Evolutionary conservation across 2,113 vertebrate genomes (phyloP), one percentile per base, ranked within the genome.

Genomic region (Ptychochromis oligacanthus): DNA sequence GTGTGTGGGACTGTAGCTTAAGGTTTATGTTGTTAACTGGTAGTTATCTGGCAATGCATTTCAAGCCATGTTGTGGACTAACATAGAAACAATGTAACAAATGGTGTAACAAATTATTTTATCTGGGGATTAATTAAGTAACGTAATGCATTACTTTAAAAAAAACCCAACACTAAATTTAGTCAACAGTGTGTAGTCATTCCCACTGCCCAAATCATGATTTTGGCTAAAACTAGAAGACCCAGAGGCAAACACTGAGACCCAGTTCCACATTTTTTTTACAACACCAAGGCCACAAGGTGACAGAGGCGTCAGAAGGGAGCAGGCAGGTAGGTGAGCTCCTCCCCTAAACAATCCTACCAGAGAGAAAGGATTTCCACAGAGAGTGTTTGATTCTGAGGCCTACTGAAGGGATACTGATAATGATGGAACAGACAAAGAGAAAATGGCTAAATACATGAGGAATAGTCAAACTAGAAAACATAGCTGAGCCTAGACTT

Each of bases 391-490:
- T 70, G 17, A 70, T 70, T 70, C 65, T 18, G 17, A 70, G 18
- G 65, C 43, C 17, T 72, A 72, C 43, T n/a, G 2, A 72, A 72
- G 31, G 46, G 24, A 54, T 43, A 54, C 67, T 54, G 46, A 72
- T 72, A 72, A 72, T 54, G 67, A 31, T 6, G 54, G 46, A 20
- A 26, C 26, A 72, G 46, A 54, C 6, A 13, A 72, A 26, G 17
- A 26, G 0, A 1, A 72, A 72, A 52, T 54, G 46, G 67, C n/a
- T 72, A 72, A 72, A 54, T 31, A 72, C 18, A 31, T n/a, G 67
- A 72, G 67, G 6, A 72, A 54, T 72, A 72, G 43, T 72, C 17
- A 72, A 72, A 72, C 46, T 72, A 72, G 46, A 72, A 12, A 72
- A 54, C 26, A 72, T 31, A 72, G 54, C 0, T 52, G 46, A 72